Evolutionary conservation across 2,888 invertebrate species (phyloP).

Genomic region (Trachelus stipa): DNA sequence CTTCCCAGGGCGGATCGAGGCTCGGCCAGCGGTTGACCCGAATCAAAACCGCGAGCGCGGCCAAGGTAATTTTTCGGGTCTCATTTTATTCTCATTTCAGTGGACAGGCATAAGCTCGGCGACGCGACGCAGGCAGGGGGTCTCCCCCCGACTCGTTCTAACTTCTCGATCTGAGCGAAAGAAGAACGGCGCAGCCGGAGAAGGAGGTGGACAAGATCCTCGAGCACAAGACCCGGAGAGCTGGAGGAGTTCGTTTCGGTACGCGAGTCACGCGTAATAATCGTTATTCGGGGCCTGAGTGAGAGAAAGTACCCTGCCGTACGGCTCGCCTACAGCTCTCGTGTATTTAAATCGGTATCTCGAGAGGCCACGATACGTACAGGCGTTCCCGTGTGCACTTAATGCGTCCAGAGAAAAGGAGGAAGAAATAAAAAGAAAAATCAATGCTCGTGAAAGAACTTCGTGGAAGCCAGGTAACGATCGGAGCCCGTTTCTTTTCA

Average conservation of each 20-base stretch:
- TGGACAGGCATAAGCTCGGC: neutral
- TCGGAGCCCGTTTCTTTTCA: neutral
- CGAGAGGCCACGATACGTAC: slow-evolving; percentile 10
- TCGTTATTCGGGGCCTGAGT: slow-evolving; percentile 48
- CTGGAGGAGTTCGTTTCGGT: slow-evolving; percentile 2
- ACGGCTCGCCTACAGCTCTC: slow-evolving; percentile 3
- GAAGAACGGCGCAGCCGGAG: neutral
- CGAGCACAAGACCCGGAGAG: neutral
- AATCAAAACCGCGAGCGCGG: slow-evolving; percentile 20
- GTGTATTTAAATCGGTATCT: slow-evolving; percentile 24
- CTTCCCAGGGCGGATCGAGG: slow-evolving; percentile 26
- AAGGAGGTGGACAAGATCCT: neutral
- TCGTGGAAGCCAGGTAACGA: neutral
- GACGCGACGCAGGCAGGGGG: neutral
- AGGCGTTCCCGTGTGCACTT: neutral
- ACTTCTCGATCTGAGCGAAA: neutral
- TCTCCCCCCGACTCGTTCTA: neutral
- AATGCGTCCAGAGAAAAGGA: neutral
- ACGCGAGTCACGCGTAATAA: slow-evolving; percentile 56
- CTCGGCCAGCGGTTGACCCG: slow-evolving; percentile 25
- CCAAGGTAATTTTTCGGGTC: neutral
- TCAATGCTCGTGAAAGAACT: neutral
- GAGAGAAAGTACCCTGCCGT: slow-evolving; percentile 51
- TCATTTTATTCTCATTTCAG: slow-evolving; percentile 3
- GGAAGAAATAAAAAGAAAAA: neutral